Base-by-base conservation (phyloP, 2,113 vertebrate species). In the Brachirus orientalis region DNA sequence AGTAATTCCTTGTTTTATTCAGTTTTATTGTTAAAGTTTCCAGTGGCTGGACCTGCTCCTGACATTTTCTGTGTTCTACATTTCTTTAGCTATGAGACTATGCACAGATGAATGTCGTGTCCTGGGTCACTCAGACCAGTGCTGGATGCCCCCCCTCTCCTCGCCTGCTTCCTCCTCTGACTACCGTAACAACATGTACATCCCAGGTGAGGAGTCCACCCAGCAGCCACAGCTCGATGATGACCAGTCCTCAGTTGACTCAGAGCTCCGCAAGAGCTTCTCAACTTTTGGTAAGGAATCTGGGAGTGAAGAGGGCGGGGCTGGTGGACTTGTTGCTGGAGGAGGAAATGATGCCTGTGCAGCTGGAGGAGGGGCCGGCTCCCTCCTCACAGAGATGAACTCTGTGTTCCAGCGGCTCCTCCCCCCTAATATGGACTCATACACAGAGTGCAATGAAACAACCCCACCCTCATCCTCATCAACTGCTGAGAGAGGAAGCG, bases 111-210 rank as follows among this genome's bases (percentile, higher is more conserved):
- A 99, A 83, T 99, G 98, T 86, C 89, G 95, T 18, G 92, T 99
- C 62, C 90, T 99, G 76, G 97, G 97, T 18, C 98, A 99, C 88
- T 99, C 98, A 0, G 98, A 99, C 92, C 98, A 98, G 90, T 99
- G 98, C 91, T 99, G 98, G 98, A 99, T 99, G 98, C 97, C 97
- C 0, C 96, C 97, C 0, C 80, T 97, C 20, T 95, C 96, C 18
- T 96, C 95, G 0, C 94, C 90, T 4, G 78, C 95, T 3, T 94
- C 88, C 63, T 94, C 96, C 4, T 92, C 94, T 0, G 97, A 99
- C 77, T 99, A 99, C 52, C 90, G 97, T 22, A 97, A 93, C 70
- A 99, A 99, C 91, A 94, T 99, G 96, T 99, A 96, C 91, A 98
- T 98, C 72, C 97, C 97, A 0, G 96, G 96, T 2, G 97, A 99